Evolutionary conservation across 2,797 vertebrate genomes (phyloP).

Genomic region (Caiman crocodilus): DNA sequence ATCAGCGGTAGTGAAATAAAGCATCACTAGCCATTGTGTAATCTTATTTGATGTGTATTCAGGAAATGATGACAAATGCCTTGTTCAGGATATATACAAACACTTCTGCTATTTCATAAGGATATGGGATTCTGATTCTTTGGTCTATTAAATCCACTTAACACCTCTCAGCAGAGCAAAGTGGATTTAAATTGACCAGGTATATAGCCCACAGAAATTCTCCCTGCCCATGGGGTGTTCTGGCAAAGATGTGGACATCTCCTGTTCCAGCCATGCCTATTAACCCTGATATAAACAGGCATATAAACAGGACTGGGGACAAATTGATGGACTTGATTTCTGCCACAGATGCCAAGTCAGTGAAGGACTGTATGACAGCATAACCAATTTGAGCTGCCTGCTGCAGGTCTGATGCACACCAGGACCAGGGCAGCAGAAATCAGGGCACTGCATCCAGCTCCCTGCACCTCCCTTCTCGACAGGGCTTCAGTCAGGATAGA

Average conservation of each 20-base stretch:
- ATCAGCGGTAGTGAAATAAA: background rate
- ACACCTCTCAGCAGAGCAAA: constrained; percentile 5
- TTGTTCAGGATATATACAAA: constrained; percentile 46
- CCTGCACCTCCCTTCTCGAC: fast-evolving
- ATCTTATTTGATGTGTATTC: constrained; percentile 23
- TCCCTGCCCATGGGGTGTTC: background rate
- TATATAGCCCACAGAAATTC: background rate
- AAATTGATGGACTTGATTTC: fast-evolving
- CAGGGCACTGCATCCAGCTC: fast-evolving
- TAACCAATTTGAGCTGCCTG: background rate
- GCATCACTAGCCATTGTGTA: constrained; percentile 2
- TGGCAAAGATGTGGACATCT: background rate
- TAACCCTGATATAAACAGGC: background rate
- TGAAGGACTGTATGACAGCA: background rate
- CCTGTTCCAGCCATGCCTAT: background rate
- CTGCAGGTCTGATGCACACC: background rate
- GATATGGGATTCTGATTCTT: constrained; percentile 9
- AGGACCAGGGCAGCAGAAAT: background rate
- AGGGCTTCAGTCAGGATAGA: background rate
- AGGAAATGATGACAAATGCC: background rate
- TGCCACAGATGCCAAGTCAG: background rate
- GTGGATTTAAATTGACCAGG: background rate
- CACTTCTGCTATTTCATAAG: constrained; percentile 32
- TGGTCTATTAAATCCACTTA: constrained; percentile 38
- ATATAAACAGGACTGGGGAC: background rate